Percentiles rank a stretch among this genome's conserved stretches.
phyloP scores from a whole-genome alignment of 2,888 invertebrate genomes.

The Acleris cristana region DNA sequence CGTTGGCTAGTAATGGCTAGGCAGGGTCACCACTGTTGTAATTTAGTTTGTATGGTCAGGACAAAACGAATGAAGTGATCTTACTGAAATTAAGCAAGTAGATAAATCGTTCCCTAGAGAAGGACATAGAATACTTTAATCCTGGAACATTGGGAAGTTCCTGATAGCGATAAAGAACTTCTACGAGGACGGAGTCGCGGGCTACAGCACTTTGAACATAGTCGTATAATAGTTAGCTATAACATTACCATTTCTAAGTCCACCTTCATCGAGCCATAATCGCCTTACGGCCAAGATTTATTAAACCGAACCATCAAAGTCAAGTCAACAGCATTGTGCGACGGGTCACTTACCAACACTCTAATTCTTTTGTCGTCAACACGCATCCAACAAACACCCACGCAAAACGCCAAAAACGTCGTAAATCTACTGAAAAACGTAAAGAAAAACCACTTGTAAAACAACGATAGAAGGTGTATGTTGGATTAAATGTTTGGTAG shows the following conservation, averaged over 20 bases:
- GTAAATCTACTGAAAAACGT: conserved; percentile 38
- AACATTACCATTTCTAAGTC: neutral
- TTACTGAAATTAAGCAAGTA: too few relatives aligned
- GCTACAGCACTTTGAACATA: too few relatives aligned
- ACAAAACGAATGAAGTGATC: too few relatives aligned
- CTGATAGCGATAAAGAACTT: too few relatives aligned
- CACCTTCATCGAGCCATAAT: conserved; percentile 47
- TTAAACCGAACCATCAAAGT: conserved; percentile 71
- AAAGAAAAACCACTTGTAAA: conserved; percentile 26
- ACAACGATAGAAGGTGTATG: conserved; percentile 29
- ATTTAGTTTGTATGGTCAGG: too few relatives aligned
- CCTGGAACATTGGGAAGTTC: too few relatives aligned
- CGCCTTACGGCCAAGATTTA: conserved; percentile 65
- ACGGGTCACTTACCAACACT: conserved; percentile 74
- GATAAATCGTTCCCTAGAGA: too few relatives aligned
- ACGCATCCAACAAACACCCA: conserved; percentile 69
- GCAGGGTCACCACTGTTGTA: too few relatives aligned
- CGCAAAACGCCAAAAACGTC: conserved; percentile 38
- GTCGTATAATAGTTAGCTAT: neutral
- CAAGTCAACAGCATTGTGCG: conserved; percentile 71
- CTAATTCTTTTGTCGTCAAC: conserved; percentile 79
- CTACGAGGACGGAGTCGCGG: too few relatives aligned
- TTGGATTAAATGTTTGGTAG: conserved; percentile 29
- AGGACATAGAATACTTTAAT: too few relatives aligned
- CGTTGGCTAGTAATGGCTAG: too few relatives aligned